Base-by-base conservation (phyloP, 2,888 invertebrate species). In the Agapostemon virescens region DNA sequence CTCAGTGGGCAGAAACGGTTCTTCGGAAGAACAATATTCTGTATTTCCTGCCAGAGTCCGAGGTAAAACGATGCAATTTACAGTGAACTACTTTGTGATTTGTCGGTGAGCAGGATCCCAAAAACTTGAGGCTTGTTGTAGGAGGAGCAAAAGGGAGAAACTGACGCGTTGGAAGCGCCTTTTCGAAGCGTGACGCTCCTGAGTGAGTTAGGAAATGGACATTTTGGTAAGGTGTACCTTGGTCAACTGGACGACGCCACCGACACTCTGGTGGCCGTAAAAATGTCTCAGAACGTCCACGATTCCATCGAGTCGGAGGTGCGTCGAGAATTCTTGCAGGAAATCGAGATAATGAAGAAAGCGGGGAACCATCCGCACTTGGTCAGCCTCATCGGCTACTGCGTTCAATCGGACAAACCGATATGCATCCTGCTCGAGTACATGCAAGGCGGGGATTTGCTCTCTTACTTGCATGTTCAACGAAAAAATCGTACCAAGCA, bases 361-460 rank as follows among this genome's bases (percentile, higher is more conserved):
- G 96, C 97, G 0, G 97, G 97, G 0, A 93, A 93, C 0, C 97
- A 97, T 92, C 94, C 95, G 23, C 96, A 97, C 92, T 95, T 97
- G 71, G 96, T 97, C 23, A 93, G 95, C 13, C 92, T 97, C 79
- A 89, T 97, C 0, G 97, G 95, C 0, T 97, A 96, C 87, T 97
- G 97, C 88, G 96, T 96, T 0, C 92, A 94, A 26, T 93, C 94
- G 0, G 93, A 95, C 36, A 88, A 85, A 58, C 97, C 97, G 0
- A 94, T 95, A 68, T 95, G 96, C 81, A 95, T 97, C 84, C 93
- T 97, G 13, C 94, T 97, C 92, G 97, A 97, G 90, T 97, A 95
- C 89, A 95, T 97, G 17, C 95, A 96, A 0, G 95, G 96, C 82
- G 97, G 97, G 0, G 96, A 97, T 89, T 93, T 98, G 74, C 95